Base-by-base conservation (phyloP, 37 sponge, comb jelly and placozoan genomes). In the Ianthella basta region DNA sequence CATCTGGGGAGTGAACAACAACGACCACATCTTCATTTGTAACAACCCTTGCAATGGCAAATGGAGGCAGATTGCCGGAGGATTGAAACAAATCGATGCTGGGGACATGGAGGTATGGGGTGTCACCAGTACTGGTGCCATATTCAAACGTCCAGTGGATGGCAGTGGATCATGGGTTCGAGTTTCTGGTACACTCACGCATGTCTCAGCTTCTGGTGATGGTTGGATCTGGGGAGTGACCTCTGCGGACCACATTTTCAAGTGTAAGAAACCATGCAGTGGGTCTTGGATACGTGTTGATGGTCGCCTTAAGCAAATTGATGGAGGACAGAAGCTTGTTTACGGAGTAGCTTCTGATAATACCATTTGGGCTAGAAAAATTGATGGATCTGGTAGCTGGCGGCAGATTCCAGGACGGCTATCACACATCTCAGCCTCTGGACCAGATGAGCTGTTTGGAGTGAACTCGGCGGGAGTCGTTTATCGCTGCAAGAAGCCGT, bases 211-310 rank as follows among this genome's bases (percentile, higher is more conserved):
- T 27, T 88, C 88, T 33, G 92, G 88, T 0, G 87, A 91, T 81
- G 92, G 92, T 55, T 91, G 83, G 63, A 81, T 91, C 5, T 91
- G 92, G 92, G 88, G 88, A 30, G 82, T 84, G 37, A 87, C 70
- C 60, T 15, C 53, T 19, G 38, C 39, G 18, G 56, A 87, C 69
- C 20, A 83, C 5, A 86, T 86, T 33, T 91, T 56, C 84, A 91
- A 91, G 70, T 91, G 92, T 74, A 84, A 84, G 33, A 91, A 91
- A 55, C 92, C 92, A 24, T 88, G 89, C 80, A 84, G 4, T 65
- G 84, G 89, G 61, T 20, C 33, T 18, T 88, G 89, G 84, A 39
- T 60, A 14, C 40, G 29, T 18, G 80, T 83, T 19, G 29, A 25
- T 64, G 84, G 89, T 40, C 35, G 40, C 19, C 84, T 88, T 2